phyloP scores from a whole-genome alignment of 2,888 invertebrate genomes.

The Pollenia angustigena region DNA sequence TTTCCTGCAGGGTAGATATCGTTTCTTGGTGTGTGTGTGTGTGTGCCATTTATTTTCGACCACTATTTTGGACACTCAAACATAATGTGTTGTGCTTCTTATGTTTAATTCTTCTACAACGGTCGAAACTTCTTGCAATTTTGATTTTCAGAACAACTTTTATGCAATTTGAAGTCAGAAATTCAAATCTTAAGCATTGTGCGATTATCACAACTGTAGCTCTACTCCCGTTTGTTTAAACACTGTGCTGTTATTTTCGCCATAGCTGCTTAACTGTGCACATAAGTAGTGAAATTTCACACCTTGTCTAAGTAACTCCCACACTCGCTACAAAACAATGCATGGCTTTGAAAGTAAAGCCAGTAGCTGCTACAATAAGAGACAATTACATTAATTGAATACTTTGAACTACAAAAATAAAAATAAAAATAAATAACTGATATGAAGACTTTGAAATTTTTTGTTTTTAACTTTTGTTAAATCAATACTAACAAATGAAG shows the following conservation, averaged over 20 bases:
- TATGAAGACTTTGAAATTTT: conserved; percentile 24
- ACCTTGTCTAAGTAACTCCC: conserved; percentile 61
- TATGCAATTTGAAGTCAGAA: no score
- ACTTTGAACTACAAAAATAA: neutral
- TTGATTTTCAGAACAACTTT: no score
- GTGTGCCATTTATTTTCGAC: no score
- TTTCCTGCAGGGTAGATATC: no score
- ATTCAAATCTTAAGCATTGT: no score
- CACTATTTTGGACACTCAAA: no score
- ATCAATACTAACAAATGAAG: conserved; percentile 33
- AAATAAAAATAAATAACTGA: conserved; percentile 34
- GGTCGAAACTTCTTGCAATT: no score
- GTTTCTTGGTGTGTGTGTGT: no score
- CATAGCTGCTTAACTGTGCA: conserved; percentile 1
- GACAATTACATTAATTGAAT: conserved; percentile 1
- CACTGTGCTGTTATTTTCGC: neutral
- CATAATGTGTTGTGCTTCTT: no score
- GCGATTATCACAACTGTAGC: no score
- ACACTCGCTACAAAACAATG: conserved; percentile 29
- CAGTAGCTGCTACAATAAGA: conserved; percentile 14
- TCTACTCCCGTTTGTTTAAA: no score
- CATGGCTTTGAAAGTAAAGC: conserved; percentile 13
- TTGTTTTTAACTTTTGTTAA: conserved; percentile 10
- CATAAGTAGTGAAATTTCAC: conserved; percentile 48
- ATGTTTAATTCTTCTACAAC: no score